Percentiles rank a stretch among this genome's conserved stretches.
Evolutionary conservation across 1,140 invertebrate species (phyloP).

Genomic region (Chrysopa pallens): DNA sequence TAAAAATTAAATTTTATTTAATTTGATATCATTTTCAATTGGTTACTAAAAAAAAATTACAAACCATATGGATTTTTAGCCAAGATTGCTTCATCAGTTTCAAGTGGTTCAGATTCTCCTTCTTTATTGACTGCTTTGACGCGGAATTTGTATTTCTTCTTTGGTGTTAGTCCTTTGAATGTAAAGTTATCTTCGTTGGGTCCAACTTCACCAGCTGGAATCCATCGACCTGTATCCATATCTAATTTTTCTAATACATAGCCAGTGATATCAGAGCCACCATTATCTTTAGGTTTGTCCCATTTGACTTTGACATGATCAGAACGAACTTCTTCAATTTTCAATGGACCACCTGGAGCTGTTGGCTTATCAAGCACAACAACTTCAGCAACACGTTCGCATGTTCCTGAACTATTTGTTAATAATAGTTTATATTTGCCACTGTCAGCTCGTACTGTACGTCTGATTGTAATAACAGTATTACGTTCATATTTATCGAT

Average conservation of each 20-base stretch:
- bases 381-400: slow-evolving; percentile 68
- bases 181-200: slow-evolving; percentile 63
- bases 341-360: slow-evolving; percentile 66
- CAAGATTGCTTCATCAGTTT: slow-evolving; percentile 69
- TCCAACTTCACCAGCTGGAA: slow-evolving; percentile 79
- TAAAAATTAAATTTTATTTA: too few species aligned
- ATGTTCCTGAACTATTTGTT: slow-evolving; percentile 67
- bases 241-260: slow-evolving; percentile 97
- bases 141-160: slow-evolving; percentile 96
- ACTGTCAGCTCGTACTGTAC: slow-evolving; percentile 69
- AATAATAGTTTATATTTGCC: slow-evolving; percentile 77
- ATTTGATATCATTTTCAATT: not conserved
- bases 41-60: not conserved
- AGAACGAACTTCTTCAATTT: slow-evolving; percentile 70
- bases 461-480: slow-evolving; percentile 76
- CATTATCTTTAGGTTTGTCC: slow-evolving; percentile 86
- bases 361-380: slow-evolving; percentile 78
- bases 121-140: slow-evolving; percentile 98
- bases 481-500: slow-evolving; percentile 83
- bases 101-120: slow-evolving; percentile 89
- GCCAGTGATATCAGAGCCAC: slow-evolving; percentile 82
- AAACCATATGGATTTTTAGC: slow-evolving; percentile 94
- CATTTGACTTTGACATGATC: slow-evolving; percentile 89
- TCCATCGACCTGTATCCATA: slow-evolving; percentile 78
- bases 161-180: slow-evolving; percentile 84